Conservation (phyloP, 2,797 vertebrate species). For the Vipera ursinii region DNA sequence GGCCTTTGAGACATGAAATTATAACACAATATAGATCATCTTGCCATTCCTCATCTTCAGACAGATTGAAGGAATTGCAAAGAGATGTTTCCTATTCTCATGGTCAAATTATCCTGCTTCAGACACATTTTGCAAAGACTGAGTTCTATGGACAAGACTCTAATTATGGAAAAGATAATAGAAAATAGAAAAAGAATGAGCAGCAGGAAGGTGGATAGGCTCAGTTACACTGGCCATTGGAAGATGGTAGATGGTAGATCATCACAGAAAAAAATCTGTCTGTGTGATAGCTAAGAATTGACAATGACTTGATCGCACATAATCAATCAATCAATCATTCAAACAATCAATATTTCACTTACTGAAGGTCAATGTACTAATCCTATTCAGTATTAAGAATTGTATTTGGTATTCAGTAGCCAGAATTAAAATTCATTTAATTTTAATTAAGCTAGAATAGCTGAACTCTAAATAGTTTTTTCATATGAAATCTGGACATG, state of each 20-base stretch:
- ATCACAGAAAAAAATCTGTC: background rate
- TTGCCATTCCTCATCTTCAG: background rate
- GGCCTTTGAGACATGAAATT: background rate
- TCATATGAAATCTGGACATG: background rate
- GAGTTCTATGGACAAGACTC: background rate
- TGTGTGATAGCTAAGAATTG: background rate
- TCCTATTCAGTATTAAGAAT: background rate
- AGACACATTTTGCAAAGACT: background rate
- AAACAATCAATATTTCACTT: background rate
- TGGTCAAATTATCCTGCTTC: background rate
- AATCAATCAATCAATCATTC: background rate
- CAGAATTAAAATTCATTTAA: constrained; percentile 28
- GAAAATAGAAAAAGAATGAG: background rate
- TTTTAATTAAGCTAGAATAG: constrained; percentile 39
- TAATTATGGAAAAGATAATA: background rate
- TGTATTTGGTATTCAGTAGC: background rate
- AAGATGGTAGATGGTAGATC: background rate
- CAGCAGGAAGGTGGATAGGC: background rate
- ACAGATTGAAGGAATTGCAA: background rate
- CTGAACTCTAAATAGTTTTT: constrained; percentile 29
- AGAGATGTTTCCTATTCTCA: background rate
- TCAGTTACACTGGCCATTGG: background rate
- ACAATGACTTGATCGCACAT: background rate
- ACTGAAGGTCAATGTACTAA: background rate
- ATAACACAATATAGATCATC: fast-evolving